Conservation (phyloP, 1,140 invertebrate species). For the Panagrolaimus sp. region DNA sequence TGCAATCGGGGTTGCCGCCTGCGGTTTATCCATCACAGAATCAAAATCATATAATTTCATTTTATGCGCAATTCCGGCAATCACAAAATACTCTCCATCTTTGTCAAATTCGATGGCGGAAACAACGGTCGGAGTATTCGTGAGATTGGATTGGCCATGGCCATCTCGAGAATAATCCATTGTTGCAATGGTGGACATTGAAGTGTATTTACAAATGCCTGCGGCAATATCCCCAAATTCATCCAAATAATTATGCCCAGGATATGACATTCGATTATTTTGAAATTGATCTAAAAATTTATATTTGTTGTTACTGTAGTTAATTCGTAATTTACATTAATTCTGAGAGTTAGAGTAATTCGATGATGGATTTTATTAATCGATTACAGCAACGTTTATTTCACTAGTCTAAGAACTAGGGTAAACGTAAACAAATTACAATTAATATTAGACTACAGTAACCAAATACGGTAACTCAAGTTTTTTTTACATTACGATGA, state of each 20-base stretch:
- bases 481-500: too few species aligned
- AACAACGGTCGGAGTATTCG: conserved; percentile 29
- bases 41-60: conserved; percentile 89
- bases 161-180: conserved; percentile 24
- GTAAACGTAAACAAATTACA: too few species aligned
- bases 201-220: not conserved
- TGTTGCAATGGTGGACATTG: conserved; percentile 5
- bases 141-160: conserved; percentile 14
- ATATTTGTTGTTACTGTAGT: too few species aligned
- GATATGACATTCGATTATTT: not conserved
- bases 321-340: too few species aligned
- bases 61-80: conserved; percentile 87
- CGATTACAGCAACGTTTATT: too few species aligned
- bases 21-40: conserved; percentile 71
- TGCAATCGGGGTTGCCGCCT: conserved; percentile 79
- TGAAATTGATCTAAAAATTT: conserved; percentile 12
- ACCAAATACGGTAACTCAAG: too few species aligned
- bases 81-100: conserved; percentile 90
- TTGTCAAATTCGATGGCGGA: conserved; percentile 89
- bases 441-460: too few species aligned
- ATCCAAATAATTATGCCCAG: not conserved
- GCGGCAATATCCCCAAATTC: not conserved
- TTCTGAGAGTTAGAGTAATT: too few species aligned
- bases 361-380: too few species aligned
- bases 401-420: too few species aligned